phyloP scores from a whole-genome alignment of 2,797 vertebrate species.

The Intellagama lesueurii region DNA sequence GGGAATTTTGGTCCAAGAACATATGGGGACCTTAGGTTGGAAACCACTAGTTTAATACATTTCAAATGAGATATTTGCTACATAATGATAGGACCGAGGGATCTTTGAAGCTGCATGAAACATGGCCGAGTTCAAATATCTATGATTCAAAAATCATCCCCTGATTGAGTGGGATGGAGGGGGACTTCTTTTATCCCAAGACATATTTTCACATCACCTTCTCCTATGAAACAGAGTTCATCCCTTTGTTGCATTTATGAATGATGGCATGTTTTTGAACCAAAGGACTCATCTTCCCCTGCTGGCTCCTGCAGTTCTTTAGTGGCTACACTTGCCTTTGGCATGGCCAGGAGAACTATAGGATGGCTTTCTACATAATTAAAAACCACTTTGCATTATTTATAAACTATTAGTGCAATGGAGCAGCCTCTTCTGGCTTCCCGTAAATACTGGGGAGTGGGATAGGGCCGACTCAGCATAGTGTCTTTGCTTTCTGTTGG shows the following conservation, averaged over 20 bases:
- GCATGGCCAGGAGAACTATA: slow-evolving; percentile 37
- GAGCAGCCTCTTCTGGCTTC: slow-evolving; percentile 63
- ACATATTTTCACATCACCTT: neutral
- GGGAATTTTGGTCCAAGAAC: too few species aligned
- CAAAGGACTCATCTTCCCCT: slow-evolving; percentile 28
- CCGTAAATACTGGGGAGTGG: slow-evolving; percentile 12
- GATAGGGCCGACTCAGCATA: too few species aligned
- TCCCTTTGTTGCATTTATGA: too few species aligned
- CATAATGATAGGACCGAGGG: too few species aligned
- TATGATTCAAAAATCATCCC: too few species aligned
- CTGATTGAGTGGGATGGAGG: neutral
- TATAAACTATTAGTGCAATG: slow-evolving; percentile 64
- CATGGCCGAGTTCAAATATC: too few species aligned
- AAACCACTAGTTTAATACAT: too few species aligned
- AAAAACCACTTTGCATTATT: slow-evolving; percentile 66
- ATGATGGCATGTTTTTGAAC: neutral
- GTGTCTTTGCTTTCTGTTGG: slow-evolving; percentile 33
- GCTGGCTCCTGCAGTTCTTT: slow-evolving; percentile 53
- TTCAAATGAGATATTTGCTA: too few species aligned
- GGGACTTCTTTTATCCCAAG: neutral
- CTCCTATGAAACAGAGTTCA: too few species aligned
- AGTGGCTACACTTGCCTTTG: slow-evolving; percentile 65
- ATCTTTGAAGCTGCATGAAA: too few species aligned
- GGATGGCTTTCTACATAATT: slow-evolving; percentile 73
- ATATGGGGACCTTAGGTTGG: too few species aligned